phyloP scores from a whole-genome alignment of 2,888 invertebrate genomes.

The Ecliptopera silaceata region DNA sequence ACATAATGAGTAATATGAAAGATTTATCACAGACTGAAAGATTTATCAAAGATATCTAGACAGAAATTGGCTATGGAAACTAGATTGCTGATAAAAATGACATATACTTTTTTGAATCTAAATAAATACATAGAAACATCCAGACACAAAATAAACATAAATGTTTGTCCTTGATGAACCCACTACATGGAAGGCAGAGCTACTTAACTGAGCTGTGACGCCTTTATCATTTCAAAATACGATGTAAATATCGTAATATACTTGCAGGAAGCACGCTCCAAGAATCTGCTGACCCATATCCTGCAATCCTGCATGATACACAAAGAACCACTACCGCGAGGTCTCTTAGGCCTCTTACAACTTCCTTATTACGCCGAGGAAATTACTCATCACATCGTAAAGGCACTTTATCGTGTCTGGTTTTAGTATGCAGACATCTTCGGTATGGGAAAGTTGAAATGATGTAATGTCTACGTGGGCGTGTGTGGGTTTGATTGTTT shows the following conservation, averaged over 20 bases:
- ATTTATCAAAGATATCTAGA: too few species aligned
- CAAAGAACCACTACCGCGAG: not conserved
- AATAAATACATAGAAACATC: too few species aligned
- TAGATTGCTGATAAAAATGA: too few species aligned
- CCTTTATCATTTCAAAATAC: too few species aligned
- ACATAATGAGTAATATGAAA: not conserved
- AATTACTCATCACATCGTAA: slow-evolving; percentile 11
- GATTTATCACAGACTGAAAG: too few species aligned
- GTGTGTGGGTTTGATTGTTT: slow-evolving; percentile 16
- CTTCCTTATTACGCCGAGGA: slow-evolving; percentile 13
- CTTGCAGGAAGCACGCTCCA: not conserved
- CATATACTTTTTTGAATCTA: too few species aligned
- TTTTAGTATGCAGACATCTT: slow-evolving; percentile 20
- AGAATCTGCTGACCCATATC: not conserved
- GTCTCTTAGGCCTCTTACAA: not conserved
- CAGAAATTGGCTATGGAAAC: too few species aligned
- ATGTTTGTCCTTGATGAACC: too few species aligned
- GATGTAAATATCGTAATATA: too few species aligned
- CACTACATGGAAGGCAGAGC: too few species aligned
- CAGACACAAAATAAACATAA: too few species aligned
- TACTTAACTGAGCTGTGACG: too few species aligned
- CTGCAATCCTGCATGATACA: not conserved
- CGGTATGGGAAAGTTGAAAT: slow-evolving; percentile 25
- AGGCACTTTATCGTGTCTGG: slow-evolving; percentile 28
- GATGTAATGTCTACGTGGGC: slow-evolving; percentile 16